A percentile compares a stretch with the other conserved stretches of the same genome.
Conservation (phyloP, 2,888 invertebrate genomes). For the Rapana venosa region DNA sequence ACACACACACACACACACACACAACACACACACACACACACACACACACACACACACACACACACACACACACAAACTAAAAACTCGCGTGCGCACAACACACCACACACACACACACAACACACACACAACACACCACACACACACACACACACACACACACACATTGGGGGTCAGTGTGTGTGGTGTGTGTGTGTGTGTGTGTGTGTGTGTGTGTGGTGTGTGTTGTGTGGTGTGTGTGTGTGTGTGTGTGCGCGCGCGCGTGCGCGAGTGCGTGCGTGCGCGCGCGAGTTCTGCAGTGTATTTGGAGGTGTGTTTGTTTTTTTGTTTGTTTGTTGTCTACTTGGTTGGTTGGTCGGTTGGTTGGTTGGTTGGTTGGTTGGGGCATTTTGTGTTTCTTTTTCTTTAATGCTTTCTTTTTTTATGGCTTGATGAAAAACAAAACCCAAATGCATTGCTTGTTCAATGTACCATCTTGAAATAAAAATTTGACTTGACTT, state of each 20-base stretch:
- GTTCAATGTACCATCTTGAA: no score
- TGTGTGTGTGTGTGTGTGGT: conserved; percentile 16
- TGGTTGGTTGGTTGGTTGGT: no score
- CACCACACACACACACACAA: neutral
- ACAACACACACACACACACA: neutral
- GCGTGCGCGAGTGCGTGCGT: no score
- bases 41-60: conserved; percentile 10
- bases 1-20: conserved; percentile 13
- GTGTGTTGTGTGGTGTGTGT: no score
- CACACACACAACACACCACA: neutral
- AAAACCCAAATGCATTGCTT: no score
- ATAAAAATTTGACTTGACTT: no score
- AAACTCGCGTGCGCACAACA: neutral
- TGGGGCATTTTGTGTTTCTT: no score
- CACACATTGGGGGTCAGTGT: neutral
- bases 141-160: neutral
- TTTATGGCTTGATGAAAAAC: no score
- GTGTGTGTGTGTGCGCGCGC: neutral
- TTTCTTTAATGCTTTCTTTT: no score
- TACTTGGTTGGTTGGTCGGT: no score
- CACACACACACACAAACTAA: neutral
- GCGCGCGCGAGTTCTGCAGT: no score
- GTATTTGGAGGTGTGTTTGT: conserved; percentile 19
- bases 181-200: neutral
- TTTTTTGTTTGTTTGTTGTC: no score